Evolutionary conservation across 2,113 vertebrate genomes (phyloP), one percentile per base, ranked within the genome.

Genomic region (Elaphurus davidianus): DNA sequence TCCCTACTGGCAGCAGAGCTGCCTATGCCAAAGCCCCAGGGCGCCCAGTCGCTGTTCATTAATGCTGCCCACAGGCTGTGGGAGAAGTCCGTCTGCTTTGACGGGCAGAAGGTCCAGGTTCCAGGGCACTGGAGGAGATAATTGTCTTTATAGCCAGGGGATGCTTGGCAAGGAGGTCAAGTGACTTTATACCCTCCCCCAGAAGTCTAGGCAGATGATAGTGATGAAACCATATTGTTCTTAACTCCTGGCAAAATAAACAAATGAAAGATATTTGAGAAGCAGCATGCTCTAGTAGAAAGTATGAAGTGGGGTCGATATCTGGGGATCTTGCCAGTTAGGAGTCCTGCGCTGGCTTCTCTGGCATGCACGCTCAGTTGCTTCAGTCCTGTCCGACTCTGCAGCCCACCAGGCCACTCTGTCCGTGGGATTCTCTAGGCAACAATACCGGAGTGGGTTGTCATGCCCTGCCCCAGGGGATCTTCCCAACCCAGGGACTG

Each of bases 101-200:
- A n/a, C 0, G 12, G 96, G 89, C 96, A 89, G 94, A 82, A 97
- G 85, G 98, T 92, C 95, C 47, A 7, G 90, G 97, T 98, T 98
- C 97, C 97, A 19, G 97, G 71, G 98, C 97, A 97, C 47, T 98
- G 97, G 97, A 98, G 97, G 97, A 96, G 96, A 98, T 97, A 98
- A 98, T 98, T 98, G 94, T 96, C 94, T 97, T 94, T 86, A 45
- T 94, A 97, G 89, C 97, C 91, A 64, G 93, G 33, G 91, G 95
- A 90, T 76, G 71, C 91, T 96, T 94, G 96, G 95, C 97, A 50
- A 71, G 50, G 62, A 93, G 95, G 95, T 93, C 97, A 97, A 91
- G 67, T 76, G 88, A 95, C 81, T 92, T 89, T 76, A 47, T 7
- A 79, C 62, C 50, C 71, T 96, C 67, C 50, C 50, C 12, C 71